Conservation (phyloP, 2,888 invertebrate species). For the Cinara cedri region DNA sequence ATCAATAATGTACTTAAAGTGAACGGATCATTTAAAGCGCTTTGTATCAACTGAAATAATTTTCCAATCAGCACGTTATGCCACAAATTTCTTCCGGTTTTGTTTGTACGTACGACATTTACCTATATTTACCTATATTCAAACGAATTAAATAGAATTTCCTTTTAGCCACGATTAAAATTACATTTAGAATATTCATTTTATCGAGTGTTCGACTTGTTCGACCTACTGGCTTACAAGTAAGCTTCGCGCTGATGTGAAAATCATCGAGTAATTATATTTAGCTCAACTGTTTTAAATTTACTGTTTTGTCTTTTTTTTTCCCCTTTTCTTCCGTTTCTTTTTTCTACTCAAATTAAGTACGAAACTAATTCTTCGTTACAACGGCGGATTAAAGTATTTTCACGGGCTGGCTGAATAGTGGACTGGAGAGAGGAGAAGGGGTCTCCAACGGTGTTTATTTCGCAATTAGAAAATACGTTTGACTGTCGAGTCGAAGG, state of each 20-base stretch:
- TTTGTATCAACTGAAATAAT: too few species aligned
- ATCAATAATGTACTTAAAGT: too few species aligned
- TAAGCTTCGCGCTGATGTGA: not conserved
- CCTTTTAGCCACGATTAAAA: too few species aligned
- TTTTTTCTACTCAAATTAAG: not conserved
- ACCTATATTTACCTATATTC: too few species aligned
- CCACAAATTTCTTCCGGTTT: too few species aligned
- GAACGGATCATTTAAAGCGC: too few species aligned
- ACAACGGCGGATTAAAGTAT: slow-evolving; percentile 11
- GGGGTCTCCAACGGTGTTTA: not conserved
- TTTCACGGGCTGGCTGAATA: too few species aligned
- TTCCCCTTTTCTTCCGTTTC: not conserved
- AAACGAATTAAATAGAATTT: too few species aligned
- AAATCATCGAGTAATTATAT: slow-evolving; percentile 19
- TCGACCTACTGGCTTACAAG: too few species aligned
- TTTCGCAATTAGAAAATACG: slow-evolving; percentile 31
- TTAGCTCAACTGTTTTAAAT: not conserved
- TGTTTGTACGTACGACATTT: too few species aligned
- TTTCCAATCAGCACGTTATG: too few species aligned
- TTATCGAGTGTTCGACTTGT: too few species aligned
- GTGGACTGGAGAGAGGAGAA: not conserved
- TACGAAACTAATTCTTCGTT: slow-evolving; percentile 16
- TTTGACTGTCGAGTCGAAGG: slow-evolving; percentile 28
- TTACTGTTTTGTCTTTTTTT: not conserved
- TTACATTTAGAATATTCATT: not conserved